A percentile compares a stretch with the other conserved stretches of the same genome.
These are phyloP conservation scores for Cataglyphis albicans DNA, from an alignment of 2,888 invertebrate species.

Conservation along the genomic window DNA sequence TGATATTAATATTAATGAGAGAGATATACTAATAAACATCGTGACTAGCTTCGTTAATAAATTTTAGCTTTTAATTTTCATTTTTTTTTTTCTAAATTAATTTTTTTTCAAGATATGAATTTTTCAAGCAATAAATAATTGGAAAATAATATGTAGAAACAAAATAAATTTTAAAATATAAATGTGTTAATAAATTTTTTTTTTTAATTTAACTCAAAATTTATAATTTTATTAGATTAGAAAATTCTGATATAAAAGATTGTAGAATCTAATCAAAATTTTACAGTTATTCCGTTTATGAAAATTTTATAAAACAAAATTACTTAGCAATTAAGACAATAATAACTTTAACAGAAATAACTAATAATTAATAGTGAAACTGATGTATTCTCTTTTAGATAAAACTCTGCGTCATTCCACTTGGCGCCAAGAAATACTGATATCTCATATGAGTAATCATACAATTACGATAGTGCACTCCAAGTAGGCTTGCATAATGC, in stretches of 20 bases:
- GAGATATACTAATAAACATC: not conserved
- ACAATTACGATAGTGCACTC: constrained; percentile 60
- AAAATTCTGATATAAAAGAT: not conserved
- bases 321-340: not conserved
- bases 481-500: constrained; percentile 55
- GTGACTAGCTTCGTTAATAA: not conserved
- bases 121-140: not conserved
- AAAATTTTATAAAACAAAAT: not conserved
- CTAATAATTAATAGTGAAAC: not conserved
- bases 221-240: not conserved
- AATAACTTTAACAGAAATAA: not conserved
- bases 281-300: not conserved
- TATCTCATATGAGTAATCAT: constrained; percentile 50
- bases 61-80: not conserved
- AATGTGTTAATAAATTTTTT: not conserved
- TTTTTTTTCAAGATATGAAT: not conserved
- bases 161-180: not conserved
- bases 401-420: constrained; percentile 8
- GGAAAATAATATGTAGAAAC: not conserved
- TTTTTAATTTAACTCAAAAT: not conserved
- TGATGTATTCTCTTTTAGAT: constrained; percentile 2
- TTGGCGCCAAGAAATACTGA: constrained; percentile 13
- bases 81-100: not conserved
- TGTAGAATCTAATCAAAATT: not conserved
- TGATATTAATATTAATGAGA: not conserved